Percentiles rank a stretch among this genome's conserved stretches.
Conservation (phyloP, 2,888 invertebrate genomes). For the Noctua pronuba region DNA sequence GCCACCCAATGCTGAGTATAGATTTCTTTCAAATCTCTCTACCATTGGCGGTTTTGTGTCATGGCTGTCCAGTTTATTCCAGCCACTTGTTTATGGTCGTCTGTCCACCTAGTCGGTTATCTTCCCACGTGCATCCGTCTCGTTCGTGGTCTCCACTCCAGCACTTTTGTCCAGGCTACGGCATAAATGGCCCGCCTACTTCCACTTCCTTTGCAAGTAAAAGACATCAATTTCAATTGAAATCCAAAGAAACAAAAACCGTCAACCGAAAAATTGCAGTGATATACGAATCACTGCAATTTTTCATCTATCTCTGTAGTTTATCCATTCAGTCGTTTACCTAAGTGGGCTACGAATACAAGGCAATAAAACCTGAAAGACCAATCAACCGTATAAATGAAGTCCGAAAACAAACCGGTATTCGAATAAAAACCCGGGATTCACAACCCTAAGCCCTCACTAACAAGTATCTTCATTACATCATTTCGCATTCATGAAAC, state of each 20-base stretch:
- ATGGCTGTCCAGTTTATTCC: no score
- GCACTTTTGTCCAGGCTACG: not conserved
- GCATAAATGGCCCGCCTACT: not conserved
- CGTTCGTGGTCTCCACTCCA: not conserved
- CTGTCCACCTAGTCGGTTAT: no score
- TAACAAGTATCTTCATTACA: constrained; percentile 52
- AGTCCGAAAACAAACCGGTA: constrained; percentile 33
- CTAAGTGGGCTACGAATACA: constrained; percentile 13
- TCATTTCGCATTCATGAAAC: constrained; percentile 51
- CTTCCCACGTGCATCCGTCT: not conserved
- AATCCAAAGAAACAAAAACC: not conserved
- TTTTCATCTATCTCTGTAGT: not conserved
- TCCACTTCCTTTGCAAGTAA: not conserved
- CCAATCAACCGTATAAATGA: constrained; percentile 38
- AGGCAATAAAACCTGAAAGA: constrained; percentile 21
- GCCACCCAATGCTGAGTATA: no score
- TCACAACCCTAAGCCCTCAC: constrained; percentile 32
- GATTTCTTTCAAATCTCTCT: no score
- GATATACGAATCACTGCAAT: not conserved
- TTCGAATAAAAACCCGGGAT: constrained; percentile 26
- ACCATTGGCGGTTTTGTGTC: no score
- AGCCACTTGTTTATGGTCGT: no score
- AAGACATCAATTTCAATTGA: not conserved
- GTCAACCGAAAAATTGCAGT: not conserved
- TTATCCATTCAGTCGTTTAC: constrained; percentile 1